Conservation (phyloP, 1,140 invertebrate species). For the Tetramorium parvispinum region DNA sequence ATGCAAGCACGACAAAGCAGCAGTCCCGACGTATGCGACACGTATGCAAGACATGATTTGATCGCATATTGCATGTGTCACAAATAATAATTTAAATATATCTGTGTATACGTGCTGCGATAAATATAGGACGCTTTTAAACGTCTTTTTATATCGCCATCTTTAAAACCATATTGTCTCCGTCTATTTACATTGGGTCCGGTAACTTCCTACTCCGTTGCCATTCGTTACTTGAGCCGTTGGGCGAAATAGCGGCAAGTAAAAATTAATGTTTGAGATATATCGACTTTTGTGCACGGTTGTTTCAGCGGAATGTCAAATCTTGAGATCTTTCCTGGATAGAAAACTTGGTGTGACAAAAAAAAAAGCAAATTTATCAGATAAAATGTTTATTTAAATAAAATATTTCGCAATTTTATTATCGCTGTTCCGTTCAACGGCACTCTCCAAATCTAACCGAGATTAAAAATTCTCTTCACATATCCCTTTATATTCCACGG, state of each 20-base stretch:
- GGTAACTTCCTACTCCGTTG: background rate
- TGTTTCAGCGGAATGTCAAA: background rate
- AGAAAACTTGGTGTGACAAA: background rate
- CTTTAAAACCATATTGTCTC: background rate
- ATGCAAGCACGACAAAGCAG: background rate
- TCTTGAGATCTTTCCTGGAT: background rate
- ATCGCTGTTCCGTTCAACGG: background rate
- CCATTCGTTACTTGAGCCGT: background rate
- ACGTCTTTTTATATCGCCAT: background rate
- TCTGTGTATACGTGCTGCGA: background rate
- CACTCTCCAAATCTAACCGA: background rate
- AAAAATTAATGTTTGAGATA: slow-evolving; percentile 9
- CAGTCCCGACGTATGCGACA: background rate
- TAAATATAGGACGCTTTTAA: background rate
- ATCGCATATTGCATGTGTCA: background rate
- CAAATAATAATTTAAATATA: slow-evolving; percentile 7
- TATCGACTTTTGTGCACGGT: background rate
- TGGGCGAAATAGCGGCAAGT: slow-evolving; percentile 6
- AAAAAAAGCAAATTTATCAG: background rate
- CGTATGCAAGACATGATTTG: background rate
- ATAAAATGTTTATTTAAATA: slow-evolving; percentile 6
- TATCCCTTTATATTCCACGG: background rate
- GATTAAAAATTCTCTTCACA: background rate
- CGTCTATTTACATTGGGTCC: background rate
- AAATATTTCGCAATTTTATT: background rate